phyloP scores from a whole-genome alignment of 2,113 vertebrate genomes.

The Corapipo altera region DNA sequence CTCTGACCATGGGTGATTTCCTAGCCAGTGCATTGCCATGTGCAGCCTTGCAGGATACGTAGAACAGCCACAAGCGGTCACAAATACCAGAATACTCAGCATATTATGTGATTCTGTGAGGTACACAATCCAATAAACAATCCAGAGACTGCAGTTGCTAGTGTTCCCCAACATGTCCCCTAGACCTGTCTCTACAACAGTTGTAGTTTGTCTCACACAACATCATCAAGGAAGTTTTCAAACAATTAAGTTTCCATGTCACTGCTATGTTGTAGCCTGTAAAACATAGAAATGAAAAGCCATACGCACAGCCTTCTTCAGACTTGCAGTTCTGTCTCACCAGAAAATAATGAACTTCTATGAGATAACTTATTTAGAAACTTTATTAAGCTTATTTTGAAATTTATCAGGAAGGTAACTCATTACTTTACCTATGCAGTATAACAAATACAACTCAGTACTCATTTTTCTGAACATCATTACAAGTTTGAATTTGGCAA shows the following conservation, averaged over 20 bases:
- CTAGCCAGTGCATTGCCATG: neutral
- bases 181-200: neutral
- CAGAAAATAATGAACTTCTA: neutral
- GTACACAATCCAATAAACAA: neutral
- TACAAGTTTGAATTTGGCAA: neutral
- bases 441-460: neutral
- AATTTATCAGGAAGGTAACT: neutral
- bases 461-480: neutral
- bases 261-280: neutral
- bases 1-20: neutral
- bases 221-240: neutral
- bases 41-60: neutral
- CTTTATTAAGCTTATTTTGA: neutral
- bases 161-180: neutral
- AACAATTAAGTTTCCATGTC: neutral
- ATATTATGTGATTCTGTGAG: neutral
- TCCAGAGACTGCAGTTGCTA: neutral
- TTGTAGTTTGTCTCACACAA: neutral
- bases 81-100: neutral
- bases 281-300: neutral
- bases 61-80: neutral
- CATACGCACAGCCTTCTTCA: neutral
- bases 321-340: neutral
- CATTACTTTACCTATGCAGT: neutral
- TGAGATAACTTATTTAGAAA: neutral